Percentiles rank a stretch among this genome's conserved stretches.
These are phyloP conservation scores for Forbesichthys papilliferus DNA, from an alignment of 2,113 vertebrate genomes.

Conservation along the genomic window DNA sequence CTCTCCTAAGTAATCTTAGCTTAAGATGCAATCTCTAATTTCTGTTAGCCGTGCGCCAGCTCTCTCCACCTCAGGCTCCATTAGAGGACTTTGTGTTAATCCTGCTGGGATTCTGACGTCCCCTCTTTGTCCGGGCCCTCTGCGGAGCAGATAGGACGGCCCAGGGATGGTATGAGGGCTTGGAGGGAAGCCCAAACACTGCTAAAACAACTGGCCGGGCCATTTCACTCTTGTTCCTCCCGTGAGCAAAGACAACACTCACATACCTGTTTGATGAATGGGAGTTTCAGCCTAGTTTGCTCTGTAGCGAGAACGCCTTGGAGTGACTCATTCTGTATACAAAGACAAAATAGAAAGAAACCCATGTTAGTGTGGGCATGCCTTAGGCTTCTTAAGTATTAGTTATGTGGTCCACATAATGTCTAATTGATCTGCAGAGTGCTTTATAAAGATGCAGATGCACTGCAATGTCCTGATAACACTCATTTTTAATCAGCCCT, in stretches of 20 bases:
- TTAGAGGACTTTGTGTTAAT: constrained; percentile 69
- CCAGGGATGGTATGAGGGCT: constrained; percentile 45
- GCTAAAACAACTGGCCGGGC: constrained; percentile 52
- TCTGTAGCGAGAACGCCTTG: constrained; percentile 61
- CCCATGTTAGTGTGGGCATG: constrained; percentile 5
- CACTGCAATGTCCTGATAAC: too few species aligned
- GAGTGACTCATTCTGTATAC: constrained; percentile 62
- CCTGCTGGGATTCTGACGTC: constrained; percentile 46
- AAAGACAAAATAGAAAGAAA: constrained; percentile 6
- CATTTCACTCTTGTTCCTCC: constrained; percentile 29
- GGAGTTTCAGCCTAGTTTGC: constrained; percentile 65
- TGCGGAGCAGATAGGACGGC: constrained; percentile 41
- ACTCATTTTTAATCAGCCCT: too few species aligned
- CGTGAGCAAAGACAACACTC: constrained; percentile 66
- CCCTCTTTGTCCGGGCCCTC: constrained; percentile 37
- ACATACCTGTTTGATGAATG: constrained; percentile 72
- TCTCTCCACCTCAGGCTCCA: constrained; percentile 59
- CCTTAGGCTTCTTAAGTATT: background rate
- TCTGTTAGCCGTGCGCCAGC: constrained; percentile 32
- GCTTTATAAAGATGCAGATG: too few species aligned
- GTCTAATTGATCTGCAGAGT: too few species aligned
- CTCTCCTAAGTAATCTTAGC: constrained; percentile 51
- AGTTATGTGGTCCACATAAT: too few species aligned
- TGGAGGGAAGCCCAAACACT: constrained; percentile 58
- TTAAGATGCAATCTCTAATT: constrained; percentile 62